These are phyloP conservation scores for Dilophus febrilis DNA, from an alignment of 2,888 invertebrate genomes.

Conservation along the genomic window DNA sequence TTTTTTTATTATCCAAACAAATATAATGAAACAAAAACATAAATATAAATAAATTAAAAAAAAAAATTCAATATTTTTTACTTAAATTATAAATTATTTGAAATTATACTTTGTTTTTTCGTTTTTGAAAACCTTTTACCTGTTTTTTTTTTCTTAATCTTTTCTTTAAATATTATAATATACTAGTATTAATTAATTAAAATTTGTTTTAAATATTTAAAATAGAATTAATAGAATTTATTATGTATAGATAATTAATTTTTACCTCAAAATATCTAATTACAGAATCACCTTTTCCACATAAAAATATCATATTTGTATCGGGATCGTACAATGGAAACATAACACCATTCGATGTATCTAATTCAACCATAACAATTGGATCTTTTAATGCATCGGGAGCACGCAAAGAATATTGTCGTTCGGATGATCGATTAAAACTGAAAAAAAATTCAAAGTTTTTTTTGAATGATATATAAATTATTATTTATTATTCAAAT, in stretches of 20 bases:
- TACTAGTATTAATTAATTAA: background rate
- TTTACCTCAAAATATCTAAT: slow-evolving; percentile 75
- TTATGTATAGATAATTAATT: background rate
- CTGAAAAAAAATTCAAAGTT: slow-evolving; percentile 33
- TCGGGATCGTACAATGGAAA: slow-evolving; percentile 94
- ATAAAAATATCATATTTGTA: slow-evolving; percentile 83
- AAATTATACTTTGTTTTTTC: background rate
- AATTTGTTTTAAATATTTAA: background rate
- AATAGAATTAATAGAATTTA: background rate
- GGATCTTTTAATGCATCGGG: slow-evolving; percentile 76
- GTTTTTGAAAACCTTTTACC: too few species aligned
- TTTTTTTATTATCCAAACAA: background rate
- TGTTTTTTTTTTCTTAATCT: too few species aligned
- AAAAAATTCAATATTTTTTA: background rate
- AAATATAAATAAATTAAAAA: background rate
- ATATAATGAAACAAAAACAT: too few species aligned
- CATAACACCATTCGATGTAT: slow-evolving; percentile 92
- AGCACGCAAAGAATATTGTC: slow-evolving; percentile 89
- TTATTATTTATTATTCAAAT: background rate
- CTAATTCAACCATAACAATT: slow-evolving; percentile 82
- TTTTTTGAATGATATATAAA: background rate
- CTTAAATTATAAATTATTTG: background rate
- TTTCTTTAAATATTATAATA: background rate
- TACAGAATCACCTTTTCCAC: slow-evolving; percentile 96
- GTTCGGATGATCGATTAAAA: slow-evolving; percentile 94